phyloP scores from a whole-genome alignment of 2,888 invertebrate species.

The Merodon equestris region DNA sequence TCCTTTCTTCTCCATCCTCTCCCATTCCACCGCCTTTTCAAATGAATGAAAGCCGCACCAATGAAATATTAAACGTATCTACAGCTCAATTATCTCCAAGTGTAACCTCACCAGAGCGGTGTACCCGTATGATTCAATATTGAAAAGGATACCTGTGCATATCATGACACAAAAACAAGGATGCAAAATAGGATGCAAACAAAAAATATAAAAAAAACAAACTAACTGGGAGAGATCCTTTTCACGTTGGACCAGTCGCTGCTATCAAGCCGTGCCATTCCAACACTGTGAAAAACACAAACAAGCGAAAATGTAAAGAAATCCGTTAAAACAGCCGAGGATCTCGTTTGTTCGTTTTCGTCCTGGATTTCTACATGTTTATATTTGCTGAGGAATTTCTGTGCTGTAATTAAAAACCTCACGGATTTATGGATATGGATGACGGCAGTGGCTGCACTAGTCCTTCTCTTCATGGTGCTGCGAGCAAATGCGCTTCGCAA shows the following conservation, averaged over 20 bases:
- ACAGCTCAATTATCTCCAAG: constrained; percentile 63
- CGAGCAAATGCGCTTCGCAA: constrained; percentile 40
- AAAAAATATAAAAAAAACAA: constrained; percentile 5
- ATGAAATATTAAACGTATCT: constrained; percentile 67
- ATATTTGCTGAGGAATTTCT: constrained; percentile 61
- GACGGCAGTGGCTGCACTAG: background rate
- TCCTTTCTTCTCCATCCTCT: constrained; percentile 16
- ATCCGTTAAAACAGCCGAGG: constrained; percentile 50
- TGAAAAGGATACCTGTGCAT: constrained; percentile 55
- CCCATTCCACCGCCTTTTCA: constrained; percentile 10
- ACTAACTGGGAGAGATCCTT: constrained; percentile 31
- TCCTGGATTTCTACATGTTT: constrained; percentile 53
- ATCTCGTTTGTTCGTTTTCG: constrained; percentile 44
- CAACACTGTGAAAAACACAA: constrained; percentile 17
- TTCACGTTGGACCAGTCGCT: constrained; percentile 44
- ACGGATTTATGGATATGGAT: constrained; percentile 63
- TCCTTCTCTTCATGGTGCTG: background rate
- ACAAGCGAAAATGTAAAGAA: constrained; percentile 43
- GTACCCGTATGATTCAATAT: constrained; percentile 54
- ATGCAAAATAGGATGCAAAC: constrained; percentile 6
- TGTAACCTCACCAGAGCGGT: constrained; percentile 3
- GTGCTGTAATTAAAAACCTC: constrained; percentile 65
- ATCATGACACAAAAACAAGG: constrained; percentile 19
- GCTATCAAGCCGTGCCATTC: constrained; percentile 13
- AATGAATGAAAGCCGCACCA: constrained; percentile 65